phyloP scores from a whole-genome alignment of 2,113 vertebrate species.

The Cheirogaleus medius region DNA sequence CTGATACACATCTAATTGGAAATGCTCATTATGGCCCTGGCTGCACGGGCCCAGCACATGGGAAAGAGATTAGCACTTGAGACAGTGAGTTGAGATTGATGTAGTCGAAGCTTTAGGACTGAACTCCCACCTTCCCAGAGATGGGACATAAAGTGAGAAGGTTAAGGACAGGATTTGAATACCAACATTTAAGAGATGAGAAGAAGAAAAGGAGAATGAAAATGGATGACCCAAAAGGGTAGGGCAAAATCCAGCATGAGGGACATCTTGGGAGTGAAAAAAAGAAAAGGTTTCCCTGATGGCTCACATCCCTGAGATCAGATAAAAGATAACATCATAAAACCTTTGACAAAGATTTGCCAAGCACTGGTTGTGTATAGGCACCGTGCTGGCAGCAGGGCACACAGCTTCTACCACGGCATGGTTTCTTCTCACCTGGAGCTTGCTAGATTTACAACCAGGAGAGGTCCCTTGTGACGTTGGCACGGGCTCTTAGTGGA shows the following conservation, averaged over 20 bases:
- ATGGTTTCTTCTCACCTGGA: not conserved
- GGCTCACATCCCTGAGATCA: not conserved
- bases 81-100: not conserved
- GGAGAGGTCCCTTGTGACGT: not conserved
- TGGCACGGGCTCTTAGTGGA: not conserved
- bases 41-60: not conserved
- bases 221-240: not conserved
- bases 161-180: not conserved
- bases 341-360: not conserved
- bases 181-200: not conserved
- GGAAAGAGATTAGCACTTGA: not conserved
- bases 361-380: not conserved
- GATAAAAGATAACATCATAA: not conserved
- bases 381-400: not conserved
- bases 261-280: not conserved
- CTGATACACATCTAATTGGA: not conserved
- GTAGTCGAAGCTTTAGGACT: not conserved
- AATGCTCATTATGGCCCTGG: not conserved
- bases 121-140: not conserved
- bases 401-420: not conserved
- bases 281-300: not conserved
- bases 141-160: not conserved
- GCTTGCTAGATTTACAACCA: not conserved
- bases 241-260: not conserved
- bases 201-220: not conserved